Percentiles rank a stretch among this genome's conserved stretches.
phyloP scores from a whole-genome alignment of 1,140 invertebrate genomes.

The Nasonia longicornis region DNA sequence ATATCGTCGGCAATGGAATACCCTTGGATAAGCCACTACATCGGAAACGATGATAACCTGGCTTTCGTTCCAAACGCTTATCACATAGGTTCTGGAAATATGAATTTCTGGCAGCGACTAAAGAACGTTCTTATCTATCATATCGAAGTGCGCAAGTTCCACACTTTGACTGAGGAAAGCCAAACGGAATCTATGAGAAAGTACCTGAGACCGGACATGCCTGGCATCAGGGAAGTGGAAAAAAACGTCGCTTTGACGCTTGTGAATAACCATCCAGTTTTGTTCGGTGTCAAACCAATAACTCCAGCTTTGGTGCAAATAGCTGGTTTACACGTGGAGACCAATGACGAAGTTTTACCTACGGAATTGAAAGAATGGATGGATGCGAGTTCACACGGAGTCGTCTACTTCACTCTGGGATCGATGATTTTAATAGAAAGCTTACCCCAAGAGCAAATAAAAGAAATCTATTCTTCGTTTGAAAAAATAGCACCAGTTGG shows the following conservation, averaged over 20 bases:
- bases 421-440: constrained; percentile 73
- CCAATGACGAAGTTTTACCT: constrained; percentile 29
- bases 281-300: constrained; percentile 57
- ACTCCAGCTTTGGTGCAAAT: constrained; percentile 63
- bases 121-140: constrained; percentile 59
- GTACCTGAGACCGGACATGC: constrained; percentile 50
- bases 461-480: constrained; percentile 45
- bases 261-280: constrained; percentile 60
- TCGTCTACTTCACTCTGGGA: constrained; percentile 79
- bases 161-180: not conserved
- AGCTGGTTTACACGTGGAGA: constrained; percentile 62
- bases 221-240: constrained; percentile 54
- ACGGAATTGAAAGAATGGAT: constrained; percentile 74
- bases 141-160: not conserved
- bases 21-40: constrained; percentile 71
- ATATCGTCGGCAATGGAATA: constrained; percentile 70
- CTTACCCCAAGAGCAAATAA: constrained; percentile 66
- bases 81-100: constrained; percentile 67
- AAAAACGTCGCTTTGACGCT: constrained; percentile 61
- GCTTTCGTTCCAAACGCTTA: constrained; percentile 67
- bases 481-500: constrained; percentile 47
- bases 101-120: constrained; percentile 72
- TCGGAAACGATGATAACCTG: constrained; percentile 70
- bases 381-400: constrained; percentile 74
- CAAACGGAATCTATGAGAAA: constrained; percentile 61